Percentiles rank a stretch among this genome's conserved stretches.
Conservation (phyloP, 2,797 vertebrate species). For the Phrynocephalus vlangalii region DNA sequence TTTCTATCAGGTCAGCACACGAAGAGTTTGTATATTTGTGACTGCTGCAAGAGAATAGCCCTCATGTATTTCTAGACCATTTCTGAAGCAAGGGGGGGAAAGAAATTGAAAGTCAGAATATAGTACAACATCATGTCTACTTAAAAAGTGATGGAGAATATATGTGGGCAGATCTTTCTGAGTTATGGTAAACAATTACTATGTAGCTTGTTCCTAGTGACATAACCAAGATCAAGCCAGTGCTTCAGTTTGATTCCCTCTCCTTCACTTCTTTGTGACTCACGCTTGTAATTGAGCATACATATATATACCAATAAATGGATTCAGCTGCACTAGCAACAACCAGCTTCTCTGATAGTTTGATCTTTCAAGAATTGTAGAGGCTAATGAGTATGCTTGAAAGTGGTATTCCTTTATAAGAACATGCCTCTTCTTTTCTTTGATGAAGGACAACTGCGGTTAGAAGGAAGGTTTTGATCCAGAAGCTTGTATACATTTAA, state of each 20-base stretch:
- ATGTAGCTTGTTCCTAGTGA: background rate
- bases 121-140: background rate
- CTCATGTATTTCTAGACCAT: background rate
- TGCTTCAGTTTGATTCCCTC: background rate
- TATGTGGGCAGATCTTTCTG: background rate
- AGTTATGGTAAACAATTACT: background rate
- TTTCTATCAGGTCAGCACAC: background rate
- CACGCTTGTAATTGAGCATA: background rate
- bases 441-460: background rate
- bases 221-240: background rate
- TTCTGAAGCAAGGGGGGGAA: background rate
- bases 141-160: background rate
- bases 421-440: background rate
- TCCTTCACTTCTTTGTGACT: background rate
- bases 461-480: slow-evolving; percentile 4
- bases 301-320: background rate
- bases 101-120: background rate
- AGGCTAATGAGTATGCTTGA: background rate
- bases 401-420: fast-evolving
- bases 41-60: no score
- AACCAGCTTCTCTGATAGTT: background rate
- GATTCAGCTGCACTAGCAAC: background rate
- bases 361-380: background rate
- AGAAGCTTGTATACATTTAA: background rate
- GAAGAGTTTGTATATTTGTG: no score